A percentile compares a stretch with the other conserved stretches of the same genome.
phyloP scores from a whole-genome alignment of 2,113 vertebrate genomes.

The Rhipidura dahli region DNA sequence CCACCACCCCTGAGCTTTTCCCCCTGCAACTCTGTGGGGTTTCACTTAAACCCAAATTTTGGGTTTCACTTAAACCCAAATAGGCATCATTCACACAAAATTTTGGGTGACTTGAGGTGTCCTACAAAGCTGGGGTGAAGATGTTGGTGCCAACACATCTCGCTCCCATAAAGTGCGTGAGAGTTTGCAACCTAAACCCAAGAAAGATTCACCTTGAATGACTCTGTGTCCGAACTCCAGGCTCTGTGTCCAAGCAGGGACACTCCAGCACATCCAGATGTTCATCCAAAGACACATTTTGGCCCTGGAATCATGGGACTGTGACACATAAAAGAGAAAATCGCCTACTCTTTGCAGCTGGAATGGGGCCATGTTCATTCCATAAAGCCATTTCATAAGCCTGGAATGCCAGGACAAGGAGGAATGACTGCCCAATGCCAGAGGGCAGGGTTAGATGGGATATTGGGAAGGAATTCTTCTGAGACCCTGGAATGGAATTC shows the following conservation, averaged over 20 bases:
- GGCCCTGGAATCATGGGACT: neutral
- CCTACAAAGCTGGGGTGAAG: neutral
- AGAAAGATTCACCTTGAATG: neutral
- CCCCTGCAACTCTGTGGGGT: too few relatives aligned
- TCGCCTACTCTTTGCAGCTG: neutral
- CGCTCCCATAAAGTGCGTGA: fast-evolving
- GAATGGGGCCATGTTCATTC: fast-evolving
- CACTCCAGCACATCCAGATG: neutral
- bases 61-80: neutral
- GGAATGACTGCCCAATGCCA: neutral
- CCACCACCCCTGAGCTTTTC: neutral
- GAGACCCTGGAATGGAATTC: neutral
- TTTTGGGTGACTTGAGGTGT: neutral
- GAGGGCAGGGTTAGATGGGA: neutral
- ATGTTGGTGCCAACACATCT: too few relatives aligned
- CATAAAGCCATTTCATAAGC: neutral
- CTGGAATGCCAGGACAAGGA: neutral
- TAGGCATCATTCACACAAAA: fast-evolving
- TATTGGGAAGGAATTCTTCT: neutral
- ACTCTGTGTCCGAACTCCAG: neutral
- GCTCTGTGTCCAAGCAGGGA: neutral
- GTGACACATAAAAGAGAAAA: neutral
- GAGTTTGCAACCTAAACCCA: neutral
- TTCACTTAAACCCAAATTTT: neutral
- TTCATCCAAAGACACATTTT: neutral